A percentile compares a stretch with the other conserved stretches of the same genome.
phyloP scores from a whole-genome alignment of 2,113 vertebrate genomes.

The Hydrolagus affinis region DNA sequence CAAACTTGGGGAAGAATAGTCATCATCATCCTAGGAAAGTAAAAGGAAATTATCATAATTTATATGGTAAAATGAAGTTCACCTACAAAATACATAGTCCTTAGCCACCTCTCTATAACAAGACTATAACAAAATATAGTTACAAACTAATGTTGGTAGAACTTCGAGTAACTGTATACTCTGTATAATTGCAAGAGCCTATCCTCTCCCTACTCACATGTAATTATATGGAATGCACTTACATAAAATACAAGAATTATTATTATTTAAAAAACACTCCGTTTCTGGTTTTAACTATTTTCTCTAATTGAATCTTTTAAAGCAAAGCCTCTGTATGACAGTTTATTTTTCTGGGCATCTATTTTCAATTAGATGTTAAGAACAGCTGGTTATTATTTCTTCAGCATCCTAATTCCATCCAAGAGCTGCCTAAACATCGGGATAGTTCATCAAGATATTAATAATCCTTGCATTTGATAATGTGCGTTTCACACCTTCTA shows the following conservation, averaged over 20 bases:
- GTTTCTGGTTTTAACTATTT: background rate
- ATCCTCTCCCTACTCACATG: too few relatives aligned
- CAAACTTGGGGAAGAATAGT: constrained; percentile 83
- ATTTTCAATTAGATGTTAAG: background rate
- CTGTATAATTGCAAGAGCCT: too few relatives aligned
- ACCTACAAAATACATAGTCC: too few relatives aligned
- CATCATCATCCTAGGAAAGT: constrained; percentile 80
- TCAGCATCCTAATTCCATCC: background rate
- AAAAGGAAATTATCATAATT: background rate
- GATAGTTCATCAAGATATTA: too few relatives aligned
- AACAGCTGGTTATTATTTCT: background rate
- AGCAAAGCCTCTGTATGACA: background rate
- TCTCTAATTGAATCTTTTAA: background rate
- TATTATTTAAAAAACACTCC: background rate
- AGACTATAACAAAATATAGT: too few relatives aligned
- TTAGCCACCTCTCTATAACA: too few relatives aligned
- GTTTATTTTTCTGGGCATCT: background rate
- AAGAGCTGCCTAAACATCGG: background rate
- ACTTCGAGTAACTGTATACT: too few relatives aligned
- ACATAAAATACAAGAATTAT: too few relatives aligned
- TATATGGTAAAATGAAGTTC: background rate
- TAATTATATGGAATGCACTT: too few relatives aligned
- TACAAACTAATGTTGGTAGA: too few relatives aligned
- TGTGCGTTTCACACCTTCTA: too few relatives aligned
- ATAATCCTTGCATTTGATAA: too few relatives aligned